Percentiles rank a stretch among this genome's conserved stretches.
Evolutionary conservation across 2,113 vertebrate species (phyloP).

Genomic region (Macrotus californicus): DNA sequence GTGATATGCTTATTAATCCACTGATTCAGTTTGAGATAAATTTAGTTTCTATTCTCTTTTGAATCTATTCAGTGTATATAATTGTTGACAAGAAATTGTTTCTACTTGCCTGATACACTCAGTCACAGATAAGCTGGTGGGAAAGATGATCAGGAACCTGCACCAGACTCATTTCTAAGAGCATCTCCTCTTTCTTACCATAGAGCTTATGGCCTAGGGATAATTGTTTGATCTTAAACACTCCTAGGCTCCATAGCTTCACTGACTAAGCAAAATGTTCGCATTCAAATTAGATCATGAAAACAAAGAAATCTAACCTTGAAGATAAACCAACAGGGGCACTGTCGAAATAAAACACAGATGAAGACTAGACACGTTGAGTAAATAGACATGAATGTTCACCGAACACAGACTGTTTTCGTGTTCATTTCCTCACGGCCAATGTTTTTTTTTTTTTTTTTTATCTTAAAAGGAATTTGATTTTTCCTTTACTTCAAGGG

Average conservation of each 20-base stretch:
- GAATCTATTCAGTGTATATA: background rate
- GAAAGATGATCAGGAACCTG: background rate
- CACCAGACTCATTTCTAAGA: background rate
- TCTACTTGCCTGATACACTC: background rate
- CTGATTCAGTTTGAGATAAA: background rate
- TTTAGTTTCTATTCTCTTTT: background rate
- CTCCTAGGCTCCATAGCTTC: background rate
- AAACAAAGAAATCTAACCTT: background rate
- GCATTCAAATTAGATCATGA: background rate
- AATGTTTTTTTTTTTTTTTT: background rate
- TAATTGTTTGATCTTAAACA: background rate
- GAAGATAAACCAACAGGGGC: background rate
- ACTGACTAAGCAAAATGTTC: background rate
- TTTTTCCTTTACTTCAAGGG: background rate
- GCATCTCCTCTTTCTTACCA: background rate
- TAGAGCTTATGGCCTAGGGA: background rate
- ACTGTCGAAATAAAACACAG: background rate
- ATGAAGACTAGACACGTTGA: background rate
- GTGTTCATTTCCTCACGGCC: background rate
- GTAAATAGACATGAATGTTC: background rate
- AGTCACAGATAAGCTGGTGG: background rate
- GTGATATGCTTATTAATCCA: constrained; percentile 8
- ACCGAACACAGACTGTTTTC: background rate
- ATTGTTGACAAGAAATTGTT: background rate
- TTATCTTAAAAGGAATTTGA: background rate